A percentile compares a stretch with the other conserved stretches of the same genome.
Conservation (phyloP, 2,797 vertebrate genomes). For the Notolepis coatsorum region DNA sequence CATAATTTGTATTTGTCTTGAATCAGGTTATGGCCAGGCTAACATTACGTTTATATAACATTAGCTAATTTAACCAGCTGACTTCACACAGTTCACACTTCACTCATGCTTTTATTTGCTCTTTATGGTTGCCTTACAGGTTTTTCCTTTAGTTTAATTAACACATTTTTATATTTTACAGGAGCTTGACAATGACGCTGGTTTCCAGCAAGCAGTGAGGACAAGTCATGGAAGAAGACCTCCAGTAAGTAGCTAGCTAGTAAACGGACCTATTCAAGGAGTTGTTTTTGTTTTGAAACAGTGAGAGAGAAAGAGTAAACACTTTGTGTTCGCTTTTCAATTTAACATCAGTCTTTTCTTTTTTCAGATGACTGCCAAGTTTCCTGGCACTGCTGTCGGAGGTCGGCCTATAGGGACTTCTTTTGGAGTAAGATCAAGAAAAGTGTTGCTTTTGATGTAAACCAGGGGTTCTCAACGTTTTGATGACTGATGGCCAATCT, state of each 20-base stretch:
- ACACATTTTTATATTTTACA: slow-evolving; percentile 47
- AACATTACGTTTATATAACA: too few species aligned
- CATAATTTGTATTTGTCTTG: too few species aligned
- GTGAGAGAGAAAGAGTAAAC: too few species aligned
- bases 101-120: too few species aligned
- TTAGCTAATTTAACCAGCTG: not conserved
- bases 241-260: slow-evolving; percentile 86
- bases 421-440: slow-evolving; percentile 76
- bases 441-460: too few species aligned
- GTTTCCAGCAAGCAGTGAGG: slow-evolving; percentile 87
- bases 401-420: slow-evolving; percentile 83
- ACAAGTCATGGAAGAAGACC: slow-evolving; percentile 89
- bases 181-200: slow-evolving; percentile 89
- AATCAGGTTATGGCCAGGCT: too few species aligned
- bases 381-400: slow-evolving; percentile 81
- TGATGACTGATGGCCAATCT: too few species aligned
- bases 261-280: too few species aligned
- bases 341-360: not conserved
- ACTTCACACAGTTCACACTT: too few species aligned
- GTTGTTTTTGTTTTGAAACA: too few species aligned
- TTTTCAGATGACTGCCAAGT: slow-evolving; percentile 85
- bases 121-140: too few species aligned
- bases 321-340: too few species aligned
- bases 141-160: not conserved
- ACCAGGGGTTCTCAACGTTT: not conserved